These are phyloP conservation scores for Athalia rosae DNA, from an alignment of 2,888 invertebrate genomes.

Conservation along the genomic window DNA sequence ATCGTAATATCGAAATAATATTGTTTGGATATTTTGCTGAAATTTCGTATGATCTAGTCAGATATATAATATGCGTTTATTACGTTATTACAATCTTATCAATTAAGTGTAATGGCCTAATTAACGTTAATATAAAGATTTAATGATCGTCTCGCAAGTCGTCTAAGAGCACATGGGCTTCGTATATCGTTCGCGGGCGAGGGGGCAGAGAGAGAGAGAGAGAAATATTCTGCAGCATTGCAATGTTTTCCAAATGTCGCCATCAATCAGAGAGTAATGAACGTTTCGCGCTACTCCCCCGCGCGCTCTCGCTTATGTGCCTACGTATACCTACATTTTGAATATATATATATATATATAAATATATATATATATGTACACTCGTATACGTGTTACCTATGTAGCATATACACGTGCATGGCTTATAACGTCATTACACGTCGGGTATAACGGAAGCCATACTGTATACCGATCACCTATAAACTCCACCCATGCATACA, in stretches of 20 bases:
- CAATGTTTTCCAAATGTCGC: slow-evolving; percentile 79
- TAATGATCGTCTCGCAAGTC: too few species aligned
- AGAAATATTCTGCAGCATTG: slow-evolving; percentile 69
- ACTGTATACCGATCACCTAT: not conserved
- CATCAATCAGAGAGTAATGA: slow-evolving; percentile 61
- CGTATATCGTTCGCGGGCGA: not conserved
- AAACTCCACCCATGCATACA: not conserved
- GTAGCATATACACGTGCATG: too few species aligned
- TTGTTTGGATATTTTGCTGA: too few species aligned
- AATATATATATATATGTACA: too few species aligned
- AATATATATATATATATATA: not conserved
- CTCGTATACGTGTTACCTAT: too few species aligned
- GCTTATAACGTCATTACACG: too few species aligned
- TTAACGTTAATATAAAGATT: too few species aligned
- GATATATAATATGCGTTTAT: too few species aligned
- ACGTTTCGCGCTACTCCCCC: slow-evolving; percentile 45
- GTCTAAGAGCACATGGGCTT: not conserved
- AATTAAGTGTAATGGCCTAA: too few species aligned
- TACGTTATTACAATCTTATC: too few species aligned
- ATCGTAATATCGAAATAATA: not conserved
- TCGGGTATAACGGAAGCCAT: not conserved
- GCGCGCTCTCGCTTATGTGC: not conserved
- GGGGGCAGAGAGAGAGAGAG: slow-evolving; percentile 31
- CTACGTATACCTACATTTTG: not conserved
- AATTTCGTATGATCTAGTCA: too few species aligned